These are phyloP conservation scores for Anolis sagrei DNA, from an alignment of 2,113 vertebrate genomes.

Conservation along the genomic window DNA sequence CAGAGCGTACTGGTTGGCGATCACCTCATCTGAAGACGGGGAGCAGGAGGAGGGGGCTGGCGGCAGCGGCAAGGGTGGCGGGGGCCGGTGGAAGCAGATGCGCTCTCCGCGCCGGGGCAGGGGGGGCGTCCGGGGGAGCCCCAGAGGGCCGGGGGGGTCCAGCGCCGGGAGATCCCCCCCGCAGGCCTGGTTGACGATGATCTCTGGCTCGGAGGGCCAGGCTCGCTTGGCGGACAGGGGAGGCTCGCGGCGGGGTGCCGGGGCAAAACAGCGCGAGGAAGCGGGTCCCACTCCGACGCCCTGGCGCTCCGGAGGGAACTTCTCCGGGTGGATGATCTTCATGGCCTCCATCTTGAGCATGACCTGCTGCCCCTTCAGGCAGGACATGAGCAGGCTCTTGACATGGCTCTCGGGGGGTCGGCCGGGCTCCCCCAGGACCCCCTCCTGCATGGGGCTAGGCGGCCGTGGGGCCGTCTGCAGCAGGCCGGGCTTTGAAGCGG, in stretches of 20 bases:
- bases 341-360: conserved; percentile 98
- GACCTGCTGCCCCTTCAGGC: conserved; percentile 95
- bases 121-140: conserved; percentile 81
- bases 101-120: conserved; percentile 83
- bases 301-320: conserved; percentile 88
- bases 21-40: conserved; percentile 90
- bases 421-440: conserved; percentile 66
- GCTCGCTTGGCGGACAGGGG: conserved; percentile 86
- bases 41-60: conserved; percentile 92
- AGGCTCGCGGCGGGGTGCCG: conserved; percentile 83
- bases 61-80: conserved; percentile 90
- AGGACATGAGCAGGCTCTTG: conserved; percentile 90
- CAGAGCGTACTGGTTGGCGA: conserved; percentile 96
- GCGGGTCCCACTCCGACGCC: conserved; percentile 67
- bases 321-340: conserved; percentile 97
- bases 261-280: conserved; percentile 75
- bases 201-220: conserved; percentile 91
- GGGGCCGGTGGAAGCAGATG: conserved; percentile 87
- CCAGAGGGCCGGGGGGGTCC: conserved; percentile 67
- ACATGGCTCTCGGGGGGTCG: conserved; percentile 75
- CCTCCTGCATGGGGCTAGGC: conserved; percentile 79
- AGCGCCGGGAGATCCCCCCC: conserved; percentile 72
- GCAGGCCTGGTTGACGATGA: conserved; percentile 97
- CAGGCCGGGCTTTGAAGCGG: conserved; percentile 62
- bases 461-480: conserved; percentile 17